phyloP scores from a whole-genome alignment of 2,797 vertebrate genomes.

The Amblyraja radiata region DNA sequence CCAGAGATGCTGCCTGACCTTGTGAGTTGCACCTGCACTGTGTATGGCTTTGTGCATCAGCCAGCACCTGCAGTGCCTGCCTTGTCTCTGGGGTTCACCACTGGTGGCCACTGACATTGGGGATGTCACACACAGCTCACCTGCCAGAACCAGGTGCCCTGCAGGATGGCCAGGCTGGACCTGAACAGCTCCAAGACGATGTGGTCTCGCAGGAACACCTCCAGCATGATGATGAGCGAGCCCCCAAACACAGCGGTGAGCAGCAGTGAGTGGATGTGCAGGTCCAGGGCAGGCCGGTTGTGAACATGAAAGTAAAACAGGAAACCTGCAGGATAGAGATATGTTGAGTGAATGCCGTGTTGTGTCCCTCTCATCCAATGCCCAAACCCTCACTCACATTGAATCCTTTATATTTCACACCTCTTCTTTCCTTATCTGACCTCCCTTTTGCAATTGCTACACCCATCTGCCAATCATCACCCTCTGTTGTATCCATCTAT shows the following conservation, averaged over 20 bases:
- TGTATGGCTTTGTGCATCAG: no score
- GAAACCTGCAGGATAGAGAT: constrained; percentile 61
- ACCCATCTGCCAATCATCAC: no score
- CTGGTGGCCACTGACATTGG: no score
- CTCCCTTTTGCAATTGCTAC: no score
- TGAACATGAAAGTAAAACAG: constrained; percentile 84
- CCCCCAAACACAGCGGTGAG: constrained; percentile 67
- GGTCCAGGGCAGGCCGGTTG: constrained; percentile 68
- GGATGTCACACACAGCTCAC: constrained; percentile 48
- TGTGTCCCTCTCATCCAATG: no score
- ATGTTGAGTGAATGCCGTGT: background rate
- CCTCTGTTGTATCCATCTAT: no score
- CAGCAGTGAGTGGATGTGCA: constrained; percentile 81
- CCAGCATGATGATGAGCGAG: constrained; percentile 58
- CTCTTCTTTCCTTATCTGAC: no score
- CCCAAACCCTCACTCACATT: background rate
- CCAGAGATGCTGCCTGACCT: no score
- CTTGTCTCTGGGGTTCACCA: no score
- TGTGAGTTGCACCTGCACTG: no score
- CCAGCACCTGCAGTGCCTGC: no score
- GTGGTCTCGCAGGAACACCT: constrained; percentile 70
- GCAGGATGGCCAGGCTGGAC: constrained; percentile 64
- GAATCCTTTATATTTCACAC: no score
- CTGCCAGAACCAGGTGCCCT: constrained; percentile 95
- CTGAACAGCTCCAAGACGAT: constrained; percentile 71